These are phyloP conservation scores for Glyphotaelius pellucidus DNA, from an alignment of 2,888 invertebrate species.

Conservation along the genomic window DNA sequence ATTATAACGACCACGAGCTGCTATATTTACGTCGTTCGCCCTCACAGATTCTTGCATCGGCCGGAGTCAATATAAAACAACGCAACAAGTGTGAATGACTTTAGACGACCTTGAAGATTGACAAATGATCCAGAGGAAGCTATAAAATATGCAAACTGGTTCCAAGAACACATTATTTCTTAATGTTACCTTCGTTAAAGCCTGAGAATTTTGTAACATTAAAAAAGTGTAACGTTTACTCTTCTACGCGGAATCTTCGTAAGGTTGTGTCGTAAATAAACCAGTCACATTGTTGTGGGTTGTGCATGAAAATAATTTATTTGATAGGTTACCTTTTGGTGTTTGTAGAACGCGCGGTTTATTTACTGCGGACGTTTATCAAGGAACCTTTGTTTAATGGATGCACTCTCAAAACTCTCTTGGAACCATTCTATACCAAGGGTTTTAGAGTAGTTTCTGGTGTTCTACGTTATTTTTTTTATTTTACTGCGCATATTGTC, in stretches of 20 bases:
- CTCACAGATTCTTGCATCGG: neutral
- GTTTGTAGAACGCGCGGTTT: too few species aligned
- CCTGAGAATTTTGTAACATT: neutral
- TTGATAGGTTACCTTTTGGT: too few species aligned
- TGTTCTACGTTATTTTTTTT: too few species aligned
- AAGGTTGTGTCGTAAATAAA: too few species aligned
- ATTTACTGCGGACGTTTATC: too few species aligned
- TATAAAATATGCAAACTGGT: slow-evolving; percentile 10
- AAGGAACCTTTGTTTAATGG: too few species aligned
- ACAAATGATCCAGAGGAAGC: neutral
- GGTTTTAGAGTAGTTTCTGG: too few species aligned
- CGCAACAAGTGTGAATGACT: slow-evolving; percentile 17
- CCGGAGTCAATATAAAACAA: neutral
- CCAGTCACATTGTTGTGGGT: too few species aligned
- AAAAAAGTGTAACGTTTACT: neutral
- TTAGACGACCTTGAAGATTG: slow-evolving; percentile 15
- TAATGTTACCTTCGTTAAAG: neutral
- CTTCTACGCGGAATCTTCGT: neutral
- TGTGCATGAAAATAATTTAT: too few species aligned
- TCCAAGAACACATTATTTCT: neutral
- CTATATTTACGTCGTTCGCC: neutral
- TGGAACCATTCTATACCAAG: too few species aligned
- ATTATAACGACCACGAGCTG: neutral
- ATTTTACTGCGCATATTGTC: too few species aligned
- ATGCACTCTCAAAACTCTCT: too few species aligned